A percentile compares a stretch with the other conserved stretches of the same genome.
Evolutionary conservation across 2,888 invertebrate species (phyloP).

Genomic region (Psococerastis gibbosa): DNA sequence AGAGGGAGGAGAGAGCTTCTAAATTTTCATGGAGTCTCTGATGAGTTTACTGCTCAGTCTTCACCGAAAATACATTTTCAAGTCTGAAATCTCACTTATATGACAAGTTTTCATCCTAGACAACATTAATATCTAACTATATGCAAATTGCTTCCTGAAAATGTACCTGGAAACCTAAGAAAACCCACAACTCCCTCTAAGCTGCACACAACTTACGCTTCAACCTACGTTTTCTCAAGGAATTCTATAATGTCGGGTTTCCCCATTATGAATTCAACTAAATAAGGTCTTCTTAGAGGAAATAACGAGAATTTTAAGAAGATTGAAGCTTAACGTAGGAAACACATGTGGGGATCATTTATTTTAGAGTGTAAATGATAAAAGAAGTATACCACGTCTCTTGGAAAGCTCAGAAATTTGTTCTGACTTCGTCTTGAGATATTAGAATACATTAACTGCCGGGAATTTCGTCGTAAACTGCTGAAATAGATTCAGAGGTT

Average conservation of each 20-base stretch:
- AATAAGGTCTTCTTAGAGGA: not conserved
- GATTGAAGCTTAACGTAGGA: not conserved
- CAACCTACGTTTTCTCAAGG: not conserved
- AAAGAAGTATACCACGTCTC: constrained; percentile 10
- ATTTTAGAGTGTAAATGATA: constrained; percentile 5
- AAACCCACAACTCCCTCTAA: not conserved
- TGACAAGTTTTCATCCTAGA: constrained; percentile 11
- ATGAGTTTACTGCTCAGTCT: constrained; percentile 9
- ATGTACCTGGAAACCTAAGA: constrained; percentile 8
- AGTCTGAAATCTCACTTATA: constrained; percentile 11
- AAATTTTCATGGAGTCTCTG: constrained; percentile 9
- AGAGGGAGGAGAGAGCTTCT: not conserved
- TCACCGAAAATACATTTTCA: constrained; percentile 9
- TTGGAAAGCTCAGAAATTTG: constrained; percentile 11
- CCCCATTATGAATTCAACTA: not conserved
- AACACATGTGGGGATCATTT: constrained; percentile 8
- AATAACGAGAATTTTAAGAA: not conserved
- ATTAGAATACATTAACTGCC: constrained; percentile 4
- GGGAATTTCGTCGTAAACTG: not conserved
- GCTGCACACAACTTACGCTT: not conserved
- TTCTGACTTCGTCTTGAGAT: constrained; percentile 11
- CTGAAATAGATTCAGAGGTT: not conserved
- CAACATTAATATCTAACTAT: constrained; percentile 10
- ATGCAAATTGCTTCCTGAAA: constrained; percentile 10
- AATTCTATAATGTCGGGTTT: not conserved